Evolutionary conservation across 1,140 invertebrate species (phyloP).

Genomic region (Chironomus striatipennis): DNA sequence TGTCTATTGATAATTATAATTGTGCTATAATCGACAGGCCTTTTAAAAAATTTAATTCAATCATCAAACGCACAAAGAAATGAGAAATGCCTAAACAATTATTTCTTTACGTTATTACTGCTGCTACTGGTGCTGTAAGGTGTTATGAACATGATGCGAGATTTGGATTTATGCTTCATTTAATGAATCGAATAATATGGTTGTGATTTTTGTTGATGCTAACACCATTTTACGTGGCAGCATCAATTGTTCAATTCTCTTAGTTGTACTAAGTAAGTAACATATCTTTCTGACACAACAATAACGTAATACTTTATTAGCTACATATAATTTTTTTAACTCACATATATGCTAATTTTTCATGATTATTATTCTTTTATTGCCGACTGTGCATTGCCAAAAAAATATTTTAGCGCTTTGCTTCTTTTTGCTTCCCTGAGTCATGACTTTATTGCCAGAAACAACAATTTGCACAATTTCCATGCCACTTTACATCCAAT

Average conservation of each 20-base stretch:
- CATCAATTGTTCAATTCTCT: background rate
- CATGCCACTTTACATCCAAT: no score
- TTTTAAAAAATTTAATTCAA: background rate
- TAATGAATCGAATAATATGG: background rate
- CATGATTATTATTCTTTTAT: background rate
- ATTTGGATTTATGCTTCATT: no score
- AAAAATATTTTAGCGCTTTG: no score
- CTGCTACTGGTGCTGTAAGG: no score
- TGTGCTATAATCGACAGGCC: background rate
- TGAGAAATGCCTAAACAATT: constrained; percentile 7
- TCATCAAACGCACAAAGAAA: background rate
- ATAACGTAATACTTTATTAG: background rate
- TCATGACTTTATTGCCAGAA: no score
- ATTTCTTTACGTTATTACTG: background rate
- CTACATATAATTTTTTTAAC: background rate
- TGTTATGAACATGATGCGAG: no score
- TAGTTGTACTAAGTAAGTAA: no score
- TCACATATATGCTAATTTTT: constrained; percentile 9
- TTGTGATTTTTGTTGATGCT: background rate
- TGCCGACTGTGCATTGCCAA: background rate
- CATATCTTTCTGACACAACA: background rate
- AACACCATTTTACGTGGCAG: background rate
- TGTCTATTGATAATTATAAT: background rate
- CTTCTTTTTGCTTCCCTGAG: no score
- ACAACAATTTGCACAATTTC: no score